Percentiles rank a stretch among this genome's conserved stretches.
Conservation (phyloP, 92 coral and sea anemone genomes). For the Zoanthus sociatus region DNA sequence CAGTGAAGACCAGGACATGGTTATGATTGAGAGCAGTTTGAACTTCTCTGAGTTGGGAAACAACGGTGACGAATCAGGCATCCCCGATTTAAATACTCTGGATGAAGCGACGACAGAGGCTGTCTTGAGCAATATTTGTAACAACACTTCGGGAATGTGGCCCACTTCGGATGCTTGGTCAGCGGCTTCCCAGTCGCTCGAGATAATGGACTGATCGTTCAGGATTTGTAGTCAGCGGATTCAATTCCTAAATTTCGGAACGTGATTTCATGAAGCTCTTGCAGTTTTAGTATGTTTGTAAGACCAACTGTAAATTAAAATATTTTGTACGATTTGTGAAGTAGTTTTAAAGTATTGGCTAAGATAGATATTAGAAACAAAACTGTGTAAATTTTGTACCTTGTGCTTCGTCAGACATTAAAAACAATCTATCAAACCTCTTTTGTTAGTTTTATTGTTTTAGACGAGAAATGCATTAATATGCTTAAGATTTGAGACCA, state of each 20-base stretch:
- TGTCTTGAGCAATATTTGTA: constrained; percentile 88
- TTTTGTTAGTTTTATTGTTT: background rate
- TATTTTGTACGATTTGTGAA: background rate
- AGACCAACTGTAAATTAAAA: background rate
- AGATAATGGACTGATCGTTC: constrained; percentile 78
- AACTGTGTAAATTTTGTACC: background rate
- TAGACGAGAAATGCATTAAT: background rate
- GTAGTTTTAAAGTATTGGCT: background rate
- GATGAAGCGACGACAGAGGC: constrained; percentile 92
- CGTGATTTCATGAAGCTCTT: background rate
- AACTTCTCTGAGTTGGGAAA: constrained; percentile 84
- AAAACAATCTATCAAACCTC: background rate
- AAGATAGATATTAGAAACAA: background rate
- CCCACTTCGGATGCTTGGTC: constrained; percentile 77
- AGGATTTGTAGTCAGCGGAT: background rate
- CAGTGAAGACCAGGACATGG: constrained; percentile 91
- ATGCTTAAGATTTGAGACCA: no score
- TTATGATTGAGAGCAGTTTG: constrained; percentile 79
- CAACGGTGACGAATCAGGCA: constrained; percentile 73
- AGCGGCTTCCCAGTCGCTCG: constrained; percentile 72
- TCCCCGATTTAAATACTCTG: constrained; percentile 81
- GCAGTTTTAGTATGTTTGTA: background rate
- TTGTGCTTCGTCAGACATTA: background rate
- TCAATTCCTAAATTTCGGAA: background rate
- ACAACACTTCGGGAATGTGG: constrained; percentile 93